Percentiles rank a stretch among this genome's conserved stretches.
phyloP scores from a whole-genome alignment of 2,113 vertebrate species.

The Procavia capensis region DNA sequence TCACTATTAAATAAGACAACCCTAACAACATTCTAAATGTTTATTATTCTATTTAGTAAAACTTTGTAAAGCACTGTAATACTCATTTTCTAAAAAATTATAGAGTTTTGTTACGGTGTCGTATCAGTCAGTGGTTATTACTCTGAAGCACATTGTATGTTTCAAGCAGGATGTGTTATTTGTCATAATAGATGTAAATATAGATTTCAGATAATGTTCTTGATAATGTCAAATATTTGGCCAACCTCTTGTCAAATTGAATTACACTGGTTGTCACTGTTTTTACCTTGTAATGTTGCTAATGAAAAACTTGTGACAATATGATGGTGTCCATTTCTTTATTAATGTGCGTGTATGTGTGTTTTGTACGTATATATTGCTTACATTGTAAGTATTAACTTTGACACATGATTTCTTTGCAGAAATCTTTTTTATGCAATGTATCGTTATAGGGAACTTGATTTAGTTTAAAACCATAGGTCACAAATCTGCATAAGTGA shows the following conservation, averaged over 20 bases:
- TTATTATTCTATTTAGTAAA: slow-evolving; percentile 6
- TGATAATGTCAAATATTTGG: background rate
- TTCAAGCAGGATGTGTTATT: background rate
- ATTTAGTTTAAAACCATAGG: background rate
- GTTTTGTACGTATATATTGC: background rate
- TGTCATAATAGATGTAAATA: background rate
- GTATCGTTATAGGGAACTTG: background rate
- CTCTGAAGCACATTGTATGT: background rate
- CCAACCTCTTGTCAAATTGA: background rate
- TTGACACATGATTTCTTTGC: background rate
- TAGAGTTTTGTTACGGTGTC: background rate
- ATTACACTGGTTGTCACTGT: background rate
- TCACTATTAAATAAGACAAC: slow-evolving; percentile 1
- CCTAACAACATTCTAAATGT: background rate
- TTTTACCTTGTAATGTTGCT: background rate
- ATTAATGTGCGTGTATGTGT: background rate
- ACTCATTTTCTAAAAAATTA: background rate
- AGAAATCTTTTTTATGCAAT: background rate
- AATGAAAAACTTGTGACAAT: background rate
- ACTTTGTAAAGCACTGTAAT: background rate
- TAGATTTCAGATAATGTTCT: background rate
- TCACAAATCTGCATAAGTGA: background rate
- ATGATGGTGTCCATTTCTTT: background rate
- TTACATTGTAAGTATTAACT: background rate
- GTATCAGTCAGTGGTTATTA: background rate